phyloP scores from a whole-genome alignment of 2,113 vertebrate species.

The Rattus rattus region DNA sequence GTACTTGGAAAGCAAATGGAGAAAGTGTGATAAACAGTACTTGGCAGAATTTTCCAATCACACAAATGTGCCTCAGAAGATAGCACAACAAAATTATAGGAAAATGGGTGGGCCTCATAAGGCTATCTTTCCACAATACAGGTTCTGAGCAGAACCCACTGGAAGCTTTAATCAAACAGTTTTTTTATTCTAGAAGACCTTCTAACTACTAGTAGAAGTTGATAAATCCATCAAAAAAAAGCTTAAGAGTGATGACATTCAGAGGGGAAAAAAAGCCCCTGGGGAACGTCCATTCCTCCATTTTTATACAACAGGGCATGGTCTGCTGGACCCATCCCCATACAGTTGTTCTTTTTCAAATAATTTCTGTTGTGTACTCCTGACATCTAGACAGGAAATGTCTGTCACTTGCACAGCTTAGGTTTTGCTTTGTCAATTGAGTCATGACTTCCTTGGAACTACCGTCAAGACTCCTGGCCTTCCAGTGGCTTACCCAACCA shows the following conservation, averaged over 20 bases:
- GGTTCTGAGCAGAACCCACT: neutral
- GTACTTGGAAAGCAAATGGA: neutral
- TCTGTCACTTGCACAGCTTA: no score
- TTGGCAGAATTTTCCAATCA: constrained; percentile 55
- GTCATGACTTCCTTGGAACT: neutral
- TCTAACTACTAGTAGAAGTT: neutral
- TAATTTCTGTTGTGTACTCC: neutral
- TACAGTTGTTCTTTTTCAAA: constrained; percentile 10
- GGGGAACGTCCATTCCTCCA: neutral
- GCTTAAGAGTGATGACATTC: neutral
- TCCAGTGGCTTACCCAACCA: neutral
- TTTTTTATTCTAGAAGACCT: neutral
- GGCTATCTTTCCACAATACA: neutral
- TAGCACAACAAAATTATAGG: neutral
- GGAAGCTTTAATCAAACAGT: neutral
- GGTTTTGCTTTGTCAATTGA: neutral
- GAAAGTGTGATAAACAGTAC: constrained; percentile 69
- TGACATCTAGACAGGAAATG: neutral
- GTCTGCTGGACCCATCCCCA: neutral
- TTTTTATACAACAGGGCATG: neutral
- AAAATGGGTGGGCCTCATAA: neutral
- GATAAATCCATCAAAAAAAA: neutral
- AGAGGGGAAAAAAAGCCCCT: neutral
- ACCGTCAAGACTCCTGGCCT: neutral
- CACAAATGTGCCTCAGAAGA: constrained; percentile 35